Evolutionary conservation across 2,888 invertebrate species (phyloP).

Genomic region (Lacanobia oleracea): DNA sequence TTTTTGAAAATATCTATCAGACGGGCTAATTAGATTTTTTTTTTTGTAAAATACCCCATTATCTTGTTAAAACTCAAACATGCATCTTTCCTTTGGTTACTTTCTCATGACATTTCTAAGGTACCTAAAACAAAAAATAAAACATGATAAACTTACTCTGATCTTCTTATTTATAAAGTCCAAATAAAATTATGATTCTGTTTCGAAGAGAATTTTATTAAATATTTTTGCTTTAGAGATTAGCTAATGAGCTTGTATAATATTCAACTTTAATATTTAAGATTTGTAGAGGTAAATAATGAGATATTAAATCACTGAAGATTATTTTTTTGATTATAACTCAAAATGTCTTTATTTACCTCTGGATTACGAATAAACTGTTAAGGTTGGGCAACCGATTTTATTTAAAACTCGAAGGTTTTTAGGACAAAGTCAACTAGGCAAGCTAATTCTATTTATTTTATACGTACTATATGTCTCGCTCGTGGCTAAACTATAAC

Average conservation of each 20-base stretch:
- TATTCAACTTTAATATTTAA: not conserved
- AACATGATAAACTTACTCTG: not conserved
- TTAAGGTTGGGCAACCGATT: no score
- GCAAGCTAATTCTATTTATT: no score
- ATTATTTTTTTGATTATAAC: not conserved
- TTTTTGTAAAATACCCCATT: no score
- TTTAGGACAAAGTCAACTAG: no score
- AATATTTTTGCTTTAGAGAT: constrained; percentile 16
- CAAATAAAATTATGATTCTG: constrained; percentile 9
- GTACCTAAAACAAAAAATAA: not conserved
- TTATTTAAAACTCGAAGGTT: no score
- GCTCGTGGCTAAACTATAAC: no score
- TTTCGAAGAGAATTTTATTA: constrained; percentile 20
- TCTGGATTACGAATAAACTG: not conserved
- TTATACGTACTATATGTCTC: no score
- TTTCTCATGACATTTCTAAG: no score
- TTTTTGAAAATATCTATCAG: no score
- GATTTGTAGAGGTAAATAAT: constrained; percentile 5
- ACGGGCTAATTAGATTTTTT: no score
- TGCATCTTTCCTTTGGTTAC: no score
- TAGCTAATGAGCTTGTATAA: constrained; percentile 15
- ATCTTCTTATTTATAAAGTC: not conserved
- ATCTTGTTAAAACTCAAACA: no score
- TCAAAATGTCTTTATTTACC: not conserved
- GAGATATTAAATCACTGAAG: not conserved